Conservation (phyloP, 2,113 vertebrate genomes). For the human region GRCh38 chr16:81392001-81392500, state of each 20-base stretch:
- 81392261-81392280: background rate
- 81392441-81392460: background rate
- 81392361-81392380: background rate
- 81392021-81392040: background rate
- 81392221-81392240: background rate
- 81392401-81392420: background rate
- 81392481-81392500: background rate
- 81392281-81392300: background rate
- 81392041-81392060: accelerated
- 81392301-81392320: background rate
- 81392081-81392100: background rate
- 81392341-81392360: background rate
- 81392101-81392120: background rate
- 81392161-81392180: background rate
- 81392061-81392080: background rate
- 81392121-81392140: background rate
- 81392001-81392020: background rate
- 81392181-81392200: too few species aligned
- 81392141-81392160: background rate
- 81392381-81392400: background rate
- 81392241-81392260: background rate
- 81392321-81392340: background rate
- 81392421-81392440: background rate
- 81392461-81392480: background rate
- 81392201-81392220: background rate